Evolutionary conservation across 2,113 vertebrate genomes (phyloP).

Genomic region (Cephalopholis sonnerati): DNA sequence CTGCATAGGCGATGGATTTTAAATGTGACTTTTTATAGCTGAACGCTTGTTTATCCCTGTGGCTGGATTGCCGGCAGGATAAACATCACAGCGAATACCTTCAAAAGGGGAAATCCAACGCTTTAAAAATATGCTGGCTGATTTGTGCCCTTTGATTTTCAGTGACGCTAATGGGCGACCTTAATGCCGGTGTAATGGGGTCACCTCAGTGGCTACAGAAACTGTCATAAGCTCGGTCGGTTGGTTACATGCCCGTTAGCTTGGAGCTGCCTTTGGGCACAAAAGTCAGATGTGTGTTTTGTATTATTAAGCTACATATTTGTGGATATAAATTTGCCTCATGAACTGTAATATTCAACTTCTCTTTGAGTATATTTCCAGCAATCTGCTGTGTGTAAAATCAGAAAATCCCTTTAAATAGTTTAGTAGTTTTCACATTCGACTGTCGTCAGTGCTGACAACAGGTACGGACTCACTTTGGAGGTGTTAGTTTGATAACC

Average conservation of each 20-base stretch:
- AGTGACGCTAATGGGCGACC: not conserved
- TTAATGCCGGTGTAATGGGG: not conserved
- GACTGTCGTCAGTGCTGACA: not conserved
- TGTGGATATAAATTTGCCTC: not conserved
- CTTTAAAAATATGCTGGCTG: not conserved
- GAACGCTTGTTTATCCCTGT: not conserved
- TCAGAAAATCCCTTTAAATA: not conserved
- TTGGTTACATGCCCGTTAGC: too few species aligned
- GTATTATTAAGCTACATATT: not conserved
- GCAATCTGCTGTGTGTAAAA: not conserved
- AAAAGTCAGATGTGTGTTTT: not conserved
- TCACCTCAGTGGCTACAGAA: not conserved
- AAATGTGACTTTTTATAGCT: not conserved
- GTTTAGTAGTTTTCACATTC: not conserved
- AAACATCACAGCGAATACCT: not conserved
- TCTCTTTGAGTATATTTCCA: not conserved
- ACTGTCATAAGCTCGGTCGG: not conserved
- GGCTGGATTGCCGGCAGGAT: not conserved
- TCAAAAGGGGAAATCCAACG: not conserved
- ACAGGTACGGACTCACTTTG: not conserved
- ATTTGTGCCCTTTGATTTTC: slow-evolving; percentile 2
- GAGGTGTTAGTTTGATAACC: not conserved
- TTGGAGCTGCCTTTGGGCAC: not conserved
- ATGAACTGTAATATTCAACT: not conserved
- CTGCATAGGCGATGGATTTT: not conserved